Evolutionary conservation across 2,113 vertebrate genomes (phyloP), one percentile per base, ranked within the genome.

Genomic region (Calonectris borealis): DNA sequence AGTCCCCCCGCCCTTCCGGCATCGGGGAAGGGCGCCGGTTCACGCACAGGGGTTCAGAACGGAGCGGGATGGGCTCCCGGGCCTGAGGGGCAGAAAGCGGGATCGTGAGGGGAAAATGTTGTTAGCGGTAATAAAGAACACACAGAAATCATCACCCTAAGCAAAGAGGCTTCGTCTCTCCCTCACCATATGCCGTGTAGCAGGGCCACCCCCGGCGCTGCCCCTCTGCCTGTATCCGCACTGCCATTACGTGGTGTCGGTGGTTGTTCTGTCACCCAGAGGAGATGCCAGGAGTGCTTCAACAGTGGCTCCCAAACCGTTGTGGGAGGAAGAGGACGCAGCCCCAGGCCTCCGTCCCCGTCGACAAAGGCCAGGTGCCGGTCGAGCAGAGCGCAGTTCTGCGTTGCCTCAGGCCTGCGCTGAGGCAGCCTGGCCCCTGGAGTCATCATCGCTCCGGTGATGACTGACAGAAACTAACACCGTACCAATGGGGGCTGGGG

Each of bases 161-260:
- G 0, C 21, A 5, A 2, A 12, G 38, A 22, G 32, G 1, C 21
- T 3, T 25, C 8, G 13, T 6, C 21, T 5, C 4, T 6, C 32
- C 32, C 36, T 25, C 19, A 1, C 31, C 0, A 2, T 6, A 1
- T 1, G 14, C 22, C 3, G 1, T 2, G 15, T 4, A 5, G 14
- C 20, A 1, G 8, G 68, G 68, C 57, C 4, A 8, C 38, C 27
- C 21, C 9, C 11, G 9, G 51, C 38, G 7, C 38, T 22, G 25
- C 61, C 38, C 31, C 52, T 7, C 25, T 2, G 32, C 15, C 51
- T 11, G 34, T 0, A 1, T 9, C 61, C 2, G 3, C 3, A 0
- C 60, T 6, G n/a, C 32, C 25, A 1, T 31, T 5, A 2, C 8
- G 0, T 0, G 54, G 5, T 7, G 42, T 2, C 2, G 2, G 51